Evolutionary conservation across 2,888 invertebrate genomes (phyloP), one percentile per base, ranked within the genome.

Genomic region (Pseudococcus viburni): DNA sequence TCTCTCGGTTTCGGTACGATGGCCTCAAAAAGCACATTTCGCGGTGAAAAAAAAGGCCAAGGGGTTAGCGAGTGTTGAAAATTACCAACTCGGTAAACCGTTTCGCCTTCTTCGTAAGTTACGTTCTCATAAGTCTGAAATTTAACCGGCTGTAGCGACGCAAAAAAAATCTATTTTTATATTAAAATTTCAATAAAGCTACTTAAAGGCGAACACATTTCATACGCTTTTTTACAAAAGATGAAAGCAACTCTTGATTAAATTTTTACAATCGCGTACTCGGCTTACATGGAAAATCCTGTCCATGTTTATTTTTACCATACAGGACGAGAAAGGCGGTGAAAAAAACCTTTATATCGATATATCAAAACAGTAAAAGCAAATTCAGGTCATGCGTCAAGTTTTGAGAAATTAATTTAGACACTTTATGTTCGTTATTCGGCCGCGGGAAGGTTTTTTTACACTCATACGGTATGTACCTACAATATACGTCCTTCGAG

Each of bases 381-480:
- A 46, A 83, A 83, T 83, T 22, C 80, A 46, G 46, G 80, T 83
- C 80, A 83, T 83, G 80, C 80, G 80, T 83, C 80, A 83, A 83
- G 46, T 83, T 46, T 83, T 33, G 80, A 26, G 39, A 83, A 73
- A 73, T 73, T 73, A 73, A 73, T 73, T 73, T 33, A 73, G 73
- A 73, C 73, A 73, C 73, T 68, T 68, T 26, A 26, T 19, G 73
- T 73, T 73, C 33, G 73, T 73, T 73, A 73, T 73, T 73, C 17
- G 17, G 33, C 33, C 33, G 9, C 22, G 22, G 22, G 12, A 19
- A 17, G 15, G 17, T 73, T 33, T 68, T 68, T 73, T 73, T 33
- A 9, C 42, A 22, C 17, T 33, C 73, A n/a, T 73, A 17, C 33
- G 7, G 9, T 64, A 22, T 59, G 59, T 22, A 64, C 6, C 3